Base-by-base conservation (phyloP, 2,113 vertebrate species). In the Tragelaphus scriptus region DNA sequence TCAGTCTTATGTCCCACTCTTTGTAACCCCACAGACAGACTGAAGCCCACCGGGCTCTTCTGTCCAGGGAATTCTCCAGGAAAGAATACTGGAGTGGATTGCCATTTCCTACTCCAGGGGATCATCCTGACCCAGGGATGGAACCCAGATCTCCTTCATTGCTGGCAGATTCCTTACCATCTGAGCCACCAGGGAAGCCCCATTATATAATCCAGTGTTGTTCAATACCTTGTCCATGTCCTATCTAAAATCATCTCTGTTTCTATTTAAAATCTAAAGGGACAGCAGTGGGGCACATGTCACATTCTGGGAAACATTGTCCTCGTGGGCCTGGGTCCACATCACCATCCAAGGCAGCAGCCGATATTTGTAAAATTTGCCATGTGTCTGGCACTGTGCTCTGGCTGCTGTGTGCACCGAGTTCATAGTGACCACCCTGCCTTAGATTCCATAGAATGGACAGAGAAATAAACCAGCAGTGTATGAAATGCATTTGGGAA, bases 271-370 rank as follows among this genome's bases (percentile, higher is more conserved):
- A 49, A 10, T 49, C 65, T 36, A 16, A 59, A 49, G 8, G 58
- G 36, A 61, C 53, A 36, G 40, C 36, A 15, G 6, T 16, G 6
- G 1, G n/a, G 75, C 47, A 51, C 13, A 3, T 2, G 8, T 28
- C 21, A 28, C 4, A 0, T 9, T 36, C 79, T 58, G 40, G 47
- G 32, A 53, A 28, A 65, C 0, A 2, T 12, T 21, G 10, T 28
- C 13, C 32, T 11, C 2, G 0, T 12, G 36, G 47, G 47, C 11
- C 30, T 17, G 55, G n/a, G 12, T 26, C 59, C 14, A 12, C 36
- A 4, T 53, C 32, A 19, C 14, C 13, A n/a, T 10, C 58, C 53
- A 19, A 30, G 32, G 68, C 32, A 47, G 17, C 30, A 17, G 16
- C 36, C 53, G 7, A 3, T 13, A 40, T n/a, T 61, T 36, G 7